These are phyloP conservation scores for Acleris laterana DNA, from an alignment of 2,888 invertebrate genomes.

Conservation along the genomic window DNA sequence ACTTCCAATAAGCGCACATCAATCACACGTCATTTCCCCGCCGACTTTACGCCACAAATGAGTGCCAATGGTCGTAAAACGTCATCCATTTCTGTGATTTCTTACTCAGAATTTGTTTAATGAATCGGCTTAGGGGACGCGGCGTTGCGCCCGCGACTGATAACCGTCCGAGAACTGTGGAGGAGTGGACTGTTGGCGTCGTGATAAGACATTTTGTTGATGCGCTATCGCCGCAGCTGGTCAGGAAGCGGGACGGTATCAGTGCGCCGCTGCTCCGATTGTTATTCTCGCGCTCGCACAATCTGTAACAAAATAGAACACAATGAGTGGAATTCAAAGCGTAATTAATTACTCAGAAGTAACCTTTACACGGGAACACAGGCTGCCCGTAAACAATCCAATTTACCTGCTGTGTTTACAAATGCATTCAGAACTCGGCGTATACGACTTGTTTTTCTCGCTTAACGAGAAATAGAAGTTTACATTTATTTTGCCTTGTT, in stretches of 20 bases:
- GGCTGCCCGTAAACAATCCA: not conserved
- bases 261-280: constrained; percentile 55
- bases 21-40: constrained; percentile 52
- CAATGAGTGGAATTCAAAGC: constrained; percentile 39
- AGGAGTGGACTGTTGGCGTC: constrained; percentile 55
- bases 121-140: constrained; percentile 68
- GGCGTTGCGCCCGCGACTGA: constrained; percentile 62
- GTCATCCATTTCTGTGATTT: constrained; percentile 35
- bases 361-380: not conserved
- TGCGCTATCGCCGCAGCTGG: constrained; percentile 75
- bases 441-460: constrained; percentile 17
- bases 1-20: constrained; percentile 59
- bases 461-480: constrained; percentile 5
- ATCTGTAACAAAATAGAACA: constrained; percentile 66
- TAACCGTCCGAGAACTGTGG: constrained; percentile 53
- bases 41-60: constrained; percentile 49
- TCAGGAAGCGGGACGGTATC: constrained; percentile 73
- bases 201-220: constrained; percentile 77
- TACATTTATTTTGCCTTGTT: not conserved
- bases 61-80: constrained; percentile 8
- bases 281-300: constrained; percentile 56
- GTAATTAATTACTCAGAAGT: not conserved
- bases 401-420: not conserved
- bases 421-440: constrained; percentile 4
- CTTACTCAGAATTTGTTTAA: constrained; percentile 54